Evolutionary conservation across 2,797 vertebrate genomes (phyloP).

Genomic region (Melanotaenia maccullochi): DNA sequence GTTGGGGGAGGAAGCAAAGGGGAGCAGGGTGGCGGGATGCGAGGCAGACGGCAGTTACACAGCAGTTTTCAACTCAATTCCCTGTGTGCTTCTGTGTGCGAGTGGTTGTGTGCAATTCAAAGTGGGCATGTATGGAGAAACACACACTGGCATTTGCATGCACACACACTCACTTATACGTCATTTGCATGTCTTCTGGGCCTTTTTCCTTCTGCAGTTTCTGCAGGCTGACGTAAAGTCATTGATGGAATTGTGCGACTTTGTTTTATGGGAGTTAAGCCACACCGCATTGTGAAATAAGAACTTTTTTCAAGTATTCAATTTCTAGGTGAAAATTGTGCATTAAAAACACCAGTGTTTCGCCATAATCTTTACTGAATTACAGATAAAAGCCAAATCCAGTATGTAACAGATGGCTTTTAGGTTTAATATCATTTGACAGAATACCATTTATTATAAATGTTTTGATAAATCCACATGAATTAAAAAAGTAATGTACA

Average conservation of each 20-base stretch:
- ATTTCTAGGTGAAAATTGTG: not conserved
- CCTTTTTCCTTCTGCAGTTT: conserved; percentile 32
- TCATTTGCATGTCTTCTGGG: conserved; percentile 41
- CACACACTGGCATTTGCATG: conserved; percentile 27
- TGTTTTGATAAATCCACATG: not conserved
- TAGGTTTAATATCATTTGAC: not conserved
- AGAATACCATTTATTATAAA: too few relatives aligned
- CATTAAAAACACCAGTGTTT: not conserved
- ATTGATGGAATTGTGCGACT: conserved; percentile 18
- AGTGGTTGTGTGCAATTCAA: conserved; percentile 29
- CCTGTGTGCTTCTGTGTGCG: conserved; percentile 30
- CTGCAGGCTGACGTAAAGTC: conserved; percentile 30
- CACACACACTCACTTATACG: conserved; percentile 14
- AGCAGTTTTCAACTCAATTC: conserved; percentile 66
- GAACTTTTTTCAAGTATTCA: not conserved
- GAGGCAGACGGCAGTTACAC: conserved; percentile 68
- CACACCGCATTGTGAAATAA: conserved; percentile 32
- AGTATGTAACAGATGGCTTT: not conserved
- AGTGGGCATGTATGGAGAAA: conserved; percentile 35
- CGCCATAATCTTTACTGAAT: not conserved
- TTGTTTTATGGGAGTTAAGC: conserved; percentile 25
- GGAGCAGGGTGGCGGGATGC: conserved; percentile 8
- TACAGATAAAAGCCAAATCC: not conserved
- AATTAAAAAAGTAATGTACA: not conserved
- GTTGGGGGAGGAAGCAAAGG: conserved; percentile 29